Evolutionary conservation across 1,140 invertebrate genomes (phyloP).

Genomic region (Calliphora vicina): DNA sequence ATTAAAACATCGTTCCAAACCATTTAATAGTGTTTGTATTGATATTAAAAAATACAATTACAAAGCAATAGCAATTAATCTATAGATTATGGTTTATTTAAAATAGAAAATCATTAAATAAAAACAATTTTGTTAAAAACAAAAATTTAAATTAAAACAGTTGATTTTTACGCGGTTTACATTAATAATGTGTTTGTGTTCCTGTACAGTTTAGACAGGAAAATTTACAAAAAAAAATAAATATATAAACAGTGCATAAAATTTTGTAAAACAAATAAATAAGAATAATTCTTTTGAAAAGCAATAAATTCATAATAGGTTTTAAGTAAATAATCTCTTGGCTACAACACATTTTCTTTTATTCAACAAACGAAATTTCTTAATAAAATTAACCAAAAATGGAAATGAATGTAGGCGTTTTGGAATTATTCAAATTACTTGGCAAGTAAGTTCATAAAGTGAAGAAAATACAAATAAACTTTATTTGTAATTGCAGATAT

Average conservation of each 20-base stretch:
- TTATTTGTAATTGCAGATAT: too few species aligned
- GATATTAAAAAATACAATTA: too few species aligned
- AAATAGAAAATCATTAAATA: neutral
- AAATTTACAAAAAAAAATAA: neutral
- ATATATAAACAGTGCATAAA: neutral
- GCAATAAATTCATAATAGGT: neutral
- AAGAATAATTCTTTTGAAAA: neutral
- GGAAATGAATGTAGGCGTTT: neutral
- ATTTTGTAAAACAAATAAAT: neutral
- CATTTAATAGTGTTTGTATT: too few species aligned
- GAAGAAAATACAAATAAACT: too few species aligned
- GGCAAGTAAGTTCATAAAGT: slow-evolving; percentile 14
- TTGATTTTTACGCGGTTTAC: neutral
- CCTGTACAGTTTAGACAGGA: too few species aligned
- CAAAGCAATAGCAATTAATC: neutral
- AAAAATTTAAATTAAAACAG: neutral
- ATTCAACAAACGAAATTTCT: neutral
- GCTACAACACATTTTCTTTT: too few species aligned
- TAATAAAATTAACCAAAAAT: neutral
- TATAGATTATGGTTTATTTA: neutral
- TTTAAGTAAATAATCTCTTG: neutral
- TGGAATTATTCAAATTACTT: neutral
- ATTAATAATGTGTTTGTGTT: neutral
- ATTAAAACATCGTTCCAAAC: too few species aligned
- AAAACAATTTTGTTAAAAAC: neutral